A percentile compares a stretch with the other conserved stretches of the same genome.
Conservation (phyloP, 1,140 invertebrate genomes). For the Rhopalosiphum maidis region DNA sequence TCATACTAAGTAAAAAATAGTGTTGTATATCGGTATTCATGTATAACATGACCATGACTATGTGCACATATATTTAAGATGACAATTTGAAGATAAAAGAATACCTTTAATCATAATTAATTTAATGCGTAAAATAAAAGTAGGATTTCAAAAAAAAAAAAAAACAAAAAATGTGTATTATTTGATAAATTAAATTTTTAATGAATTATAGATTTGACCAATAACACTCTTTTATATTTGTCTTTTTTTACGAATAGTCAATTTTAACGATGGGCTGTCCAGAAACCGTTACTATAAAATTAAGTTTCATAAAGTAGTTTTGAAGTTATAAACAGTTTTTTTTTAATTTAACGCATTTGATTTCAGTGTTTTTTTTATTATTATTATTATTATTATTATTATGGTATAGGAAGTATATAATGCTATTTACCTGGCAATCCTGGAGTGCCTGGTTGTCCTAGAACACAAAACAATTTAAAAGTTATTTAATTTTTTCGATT, state of each 20-base stretch:
- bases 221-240: not conserved
- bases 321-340: not conserved
- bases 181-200: not conserved
- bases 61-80: too few species aligned
- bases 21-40: too few species aligned
- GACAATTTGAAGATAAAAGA: too few species aligned
- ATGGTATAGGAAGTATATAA: not conserved
- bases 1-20: too few species aligned
- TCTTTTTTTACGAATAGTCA: too few species aligned
- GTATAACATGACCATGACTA: too few species aligned
- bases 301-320: not conserved
- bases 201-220: not conserved
- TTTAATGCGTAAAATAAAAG: not conserved
- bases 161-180: not conserved
- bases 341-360: not conserved
- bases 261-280: not conserved
- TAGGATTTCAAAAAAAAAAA: not conserved
- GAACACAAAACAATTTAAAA: not conserved
- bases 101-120: too few species aligned
- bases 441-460: constrained; percentile 58
- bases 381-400: too few species aligned
- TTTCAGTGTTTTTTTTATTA: not conserved
- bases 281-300: not conserved
- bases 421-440: constrained; percentile 57
- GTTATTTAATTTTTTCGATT: not conserved